These are phyloP conservation scores for Holothuria scabra DNA, from an alignment of 53 echinoderm and acorn worm genomes.

Conservation along the genomic window DNA sequence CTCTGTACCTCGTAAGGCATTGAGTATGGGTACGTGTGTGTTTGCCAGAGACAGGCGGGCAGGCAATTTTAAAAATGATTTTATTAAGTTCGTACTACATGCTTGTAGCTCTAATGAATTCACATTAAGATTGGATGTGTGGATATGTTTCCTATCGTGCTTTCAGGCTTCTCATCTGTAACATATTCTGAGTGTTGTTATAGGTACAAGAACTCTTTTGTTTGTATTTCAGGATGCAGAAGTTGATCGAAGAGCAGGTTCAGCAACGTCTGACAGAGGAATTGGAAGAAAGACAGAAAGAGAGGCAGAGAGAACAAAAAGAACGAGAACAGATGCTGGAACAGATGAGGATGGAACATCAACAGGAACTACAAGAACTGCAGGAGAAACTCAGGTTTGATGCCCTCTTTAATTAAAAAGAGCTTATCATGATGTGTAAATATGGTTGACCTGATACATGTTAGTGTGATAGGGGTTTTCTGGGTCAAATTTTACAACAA, in stretches of 20 bases:
- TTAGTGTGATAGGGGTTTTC: no score
- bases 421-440: no score
- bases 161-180: not conserved
- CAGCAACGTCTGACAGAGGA: conserved; percentile 85
- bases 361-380: conserved; percentile 56
- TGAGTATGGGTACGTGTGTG: no score
- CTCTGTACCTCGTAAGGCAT: no score
- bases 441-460: no score
- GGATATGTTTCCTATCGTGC: not conserved
- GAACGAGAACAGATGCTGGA: conserved; percentile 72
- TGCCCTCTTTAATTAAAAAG: not conserved
- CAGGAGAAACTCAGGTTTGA: conserved; percentile 55
- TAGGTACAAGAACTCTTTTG: not conserved
- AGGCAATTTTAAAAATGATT: no score
- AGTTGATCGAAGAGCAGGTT: conserved; percentile 86
- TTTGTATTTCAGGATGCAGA: conserved; percentile 66
- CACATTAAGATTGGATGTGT: no score
- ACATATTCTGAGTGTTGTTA: no score
- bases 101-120: no score
- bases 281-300: conserved; percentile 74
- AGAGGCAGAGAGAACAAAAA: conserved; percentile 61
- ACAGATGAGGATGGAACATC: conserved; percentile 67
- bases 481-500: no score
- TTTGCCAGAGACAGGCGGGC: no score
- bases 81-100: no score